These are phyloP conservation scores for Typhlichthys eigenmanni DNA, from an alignment of 2,797 vertebrate genomes.

Conservation along the genomic window DNA sequence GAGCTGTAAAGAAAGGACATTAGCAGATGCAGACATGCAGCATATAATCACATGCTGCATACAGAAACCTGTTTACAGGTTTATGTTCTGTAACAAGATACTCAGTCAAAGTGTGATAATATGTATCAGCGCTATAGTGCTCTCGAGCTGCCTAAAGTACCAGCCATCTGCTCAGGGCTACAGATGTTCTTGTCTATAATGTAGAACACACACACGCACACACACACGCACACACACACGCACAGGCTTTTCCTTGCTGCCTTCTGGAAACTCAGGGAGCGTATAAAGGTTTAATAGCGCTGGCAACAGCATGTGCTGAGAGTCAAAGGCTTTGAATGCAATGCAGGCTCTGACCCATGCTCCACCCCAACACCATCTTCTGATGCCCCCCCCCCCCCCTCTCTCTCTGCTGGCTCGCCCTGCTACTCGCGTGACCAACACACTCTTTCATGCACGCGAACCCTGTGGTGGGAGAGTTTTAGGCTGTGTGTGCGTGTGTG, in stretches of 20 bases:
- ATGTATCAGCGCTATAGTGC: too few relatives aligned
- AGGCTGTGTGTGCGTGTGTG: constrained; percentile 12
- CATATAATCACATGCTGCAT: too few relatives aligned
- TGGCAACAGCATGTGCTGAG: constrained; percentile 25
- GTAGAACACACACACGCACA: neutral
- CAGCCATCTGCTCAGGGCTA: constrained; percentile 3
- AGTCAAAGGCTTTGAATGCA: constrained; percentile 49
- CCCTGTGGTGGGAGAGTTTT: constrained; percentile 30
- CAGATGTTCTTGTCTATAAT: too few relatives aligned
- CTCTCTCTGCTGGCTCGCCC: constrained; percentile 34
- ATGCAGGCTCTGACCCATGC: constrained; percentile 42
- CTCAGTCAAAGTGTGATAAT: too few relatives aligned
- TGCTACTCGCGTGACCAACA: constrained; percentile 49
- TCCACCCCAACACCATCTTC: constrained; percentile 1
- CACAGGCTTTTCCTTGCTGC: constrained; percentile 24
- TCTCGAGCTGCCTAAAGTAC: neutral
- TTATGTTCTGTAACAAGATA: too few relatives aligned
- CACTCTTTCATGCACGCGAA: constrained; percentile 41
- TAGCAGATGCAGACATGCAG: too few relatives aligned
- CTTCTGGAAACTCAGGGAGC: constrained; percentile 40
- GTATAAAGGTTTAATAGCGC: constrained; percentile 33
- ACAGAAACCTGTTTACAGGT: too few relatives aligned
- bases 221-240: neutral
- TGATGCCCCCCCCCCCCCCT: constrained; percentile 23
- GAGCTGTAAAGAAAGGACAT: too few relatives aligned